Evolutionary conservation across 1,140 invertebrate species (phyloP), one percentile per base, ranked within the genome.

Genomic region (Chlorops oryzae): DNA sequence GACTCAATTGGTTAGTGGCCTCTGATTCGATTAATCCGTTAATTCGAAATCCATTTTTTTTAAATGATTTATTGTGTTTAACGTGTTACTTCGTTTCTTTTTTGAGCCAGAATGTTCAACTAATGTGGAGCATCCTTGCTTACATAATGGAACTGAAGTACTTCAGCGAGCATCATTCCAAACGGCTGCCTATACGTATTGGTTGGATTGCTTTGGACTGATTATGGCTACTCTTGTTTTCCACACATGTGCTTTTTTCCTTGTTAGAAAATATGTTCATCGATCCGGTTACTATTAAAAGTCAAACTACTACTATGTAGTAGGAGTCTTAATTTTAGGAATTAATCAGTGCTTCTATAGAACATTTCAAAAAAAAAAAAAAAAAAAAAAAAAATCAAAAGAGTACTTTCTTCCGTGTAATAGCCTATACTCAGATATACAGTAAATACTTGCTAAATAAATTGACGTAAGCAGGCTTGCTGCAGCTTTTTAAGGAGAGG

Each of bases 1-100:
- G 73, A 78, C 44, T 67, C 75, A 2, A 84, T 86, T 49, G 75
- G 79, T 80, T 59, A 57, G 61, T n/a, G n/a, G n/a, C n/a, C n/a
- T n/a, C n/a, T n/a, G n/a, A n/a, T n/a, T n/a, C n/a, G n/a, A 34
- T 10, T 34, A 34, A 10, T 10, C 9, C 9, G n/a, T 34, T 10
- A 34, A 34, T 34, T 10, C n/a, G n/a, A 34, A 34, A 34, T 34
- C 9, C 28, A n/a, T 10, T 10, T 34, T 34, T 34, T n/a, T 34
- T 10, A n/a, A 34, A 34, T 35, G 25, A 13, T 47, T 13, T 23
- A n/a, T 18, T 6, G 9, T 5, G n/a, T n/a, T n/a, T n/a, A n/a
- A n/a, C n/a, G n/a, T n/a, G n/a, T n/a, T n/a, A n/a, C n/a, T n/a
- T n/a, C n/a, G n/a, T n/a, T n/a, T n/a, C 18, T 1, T 12, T 32